A percentile compares a stretch with the other conserved stretches of the same genome.
Evolutionary conservation across 1,140 invertebrate species (phyloP).

Genomic region (Sarcophaga peregrina): DNA sequence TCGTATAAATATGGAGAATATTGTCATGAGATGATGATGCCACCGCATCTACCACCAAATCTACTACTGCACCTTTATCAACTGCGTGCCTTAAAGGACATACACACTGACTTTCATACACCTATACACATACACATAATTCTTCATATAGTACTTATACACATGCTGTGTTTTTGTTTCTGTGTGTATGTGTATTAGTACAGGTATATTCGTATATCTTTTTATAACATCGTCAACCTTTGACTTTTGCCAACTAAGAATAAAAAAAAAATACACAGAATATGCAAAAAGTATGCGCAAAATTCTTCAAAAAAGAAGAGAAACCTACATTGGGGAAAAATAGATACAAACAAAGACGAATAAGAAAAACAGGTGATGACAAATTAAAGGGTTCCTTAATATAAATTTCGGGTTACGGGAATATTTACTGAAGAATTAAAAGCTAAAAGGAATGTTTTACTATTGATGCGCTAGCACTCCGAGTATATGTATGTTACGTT

Average conservation of each 20-base stretch:
- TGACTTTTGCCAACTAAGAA: slow-evolving; percentile 38
- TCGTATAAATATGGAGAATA: slow-evolving; percentile 15
- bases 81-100: slow-evolving; percentile 26
- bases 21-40: slow-evolving; percentile 41
- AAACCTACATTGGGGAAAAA: slow-evolving; percentile 31
- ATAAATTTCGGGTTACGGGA: too few species aligned
- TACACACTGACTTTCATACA: too few species aligned
- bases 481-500: too few species aligned
- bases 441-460: too few species aligned
- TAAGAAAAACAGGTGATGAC: too few species aligned
- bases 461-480: too few species aligned
- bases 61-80: slow-evolving; percentile 29
- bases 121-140: not conserved
- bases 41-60: not conserved
- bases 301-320: slow-evolving; percentile 28
- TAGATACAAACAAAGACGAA: slow-evolving; percentile 2
- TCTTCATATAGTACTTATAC: not conserved
- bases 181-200: not conserved
- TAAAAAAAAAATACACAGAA: slow-evolving; percentile 11
- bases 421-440: too few species aligned
- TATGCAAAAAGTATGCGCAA: slow-evolving; percentile 43
- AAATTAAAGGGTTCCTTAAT: too few species aligned
- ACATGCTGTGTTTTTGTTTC: not conserved
- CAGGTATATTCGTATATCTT: slow-evolving; percentile 17
- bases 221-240: slow-evolving; percentile 41